Conservation (phyloP, 2,797 vertebrate species). For the Florisuga fusca region DNA sequence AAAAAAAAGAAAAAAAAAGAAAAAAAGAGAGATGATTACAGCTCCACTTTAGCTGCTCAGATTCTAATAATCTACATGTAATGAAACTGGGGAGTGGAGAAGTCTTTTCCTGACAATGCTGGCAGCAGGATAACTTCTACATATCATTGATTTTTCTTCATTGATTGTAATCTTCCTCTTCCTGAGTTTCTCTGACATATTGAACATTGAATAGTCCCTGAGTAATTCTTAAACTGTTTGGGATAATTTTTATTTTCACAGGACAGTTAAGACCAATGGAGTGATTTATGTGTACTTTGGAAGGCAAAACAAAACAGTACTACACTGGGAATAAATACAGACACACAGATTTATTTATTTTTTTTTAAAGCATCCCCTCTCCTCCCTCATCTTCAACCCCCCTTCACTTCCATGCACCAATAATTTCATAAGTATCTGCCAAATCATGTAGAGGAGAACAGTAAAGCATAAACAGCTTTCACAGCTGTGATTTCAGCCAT, state of each 20-base stretch:
- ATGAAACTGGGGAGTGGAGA: conserved; percentile 66
- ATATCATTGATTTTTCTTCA: conserved; percentile 80
- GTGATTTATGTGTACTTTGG: conserved; percentile 80
- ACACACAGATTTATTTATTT: background rate
- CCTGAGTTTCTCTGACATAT: conserved; percentile 82
- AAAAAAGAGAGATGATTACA: conserved; percentile 24
- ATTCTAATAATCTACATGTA: conserved; percentile 74
- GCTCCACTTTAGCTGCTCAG: conserved; percentile 45
- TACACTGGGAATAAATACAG: conserved; percentile 54
- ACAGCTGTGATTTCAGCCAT: conserved; percentile 81
- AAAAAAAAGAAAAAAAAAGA: conserved; percentile 46
- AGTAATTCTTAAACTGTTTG: conserved; percentile 82
- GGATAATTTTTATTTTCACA: conserved; percentile 84
- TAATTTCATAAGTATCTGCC: conserved; percentile 78
- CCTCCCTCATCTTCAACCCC: background rate
- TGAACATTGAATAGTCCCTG: conserved; percentile 81
- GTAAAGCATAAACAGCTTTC: conserved; percentile 77
- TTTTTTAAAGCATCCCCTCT: background rate
- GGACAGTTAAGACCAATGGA: conserved; percentile 80
- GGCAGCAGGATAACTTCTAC: conserved; percentile 76
- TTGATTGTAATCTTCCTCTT: conserved; percentile 84
- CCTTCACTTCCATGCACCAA: conserved; percentile 58
- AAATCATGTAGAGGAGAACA: conserved; percentile 75
- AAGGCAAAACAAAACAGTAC: conserved; percentile 73
- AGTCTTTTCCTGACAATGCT: conserved; percentile 66